Conservation (phyloP, 2,797 vertebrate species). For the Xiphophorus birchmanni region DNA sequence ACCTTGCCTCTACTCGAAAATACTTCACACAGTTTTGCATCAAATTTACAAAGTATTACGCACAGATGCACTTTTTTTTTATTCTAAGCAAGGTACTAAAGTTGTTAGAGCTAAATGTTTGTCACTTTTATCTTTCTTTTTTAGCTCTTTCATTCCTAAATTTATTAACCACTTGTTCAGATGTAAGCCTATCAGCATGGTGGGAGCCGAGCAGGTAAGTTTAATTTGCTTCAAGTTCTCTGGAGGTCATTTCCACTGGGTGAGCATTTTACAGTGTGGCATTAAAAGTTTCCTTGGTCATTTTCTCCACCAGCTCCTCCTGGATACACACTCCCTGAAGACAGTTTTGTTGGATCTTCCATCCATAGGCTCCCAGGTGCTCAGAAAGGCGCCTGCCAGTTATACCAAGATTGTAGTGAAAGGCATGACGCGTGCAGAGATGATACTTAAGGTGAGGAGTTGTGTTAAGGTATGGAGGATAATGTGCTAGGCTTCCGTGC, state of each 20-base stretch:
- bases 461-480: neutral
- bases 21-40: conserved; percentile 99
- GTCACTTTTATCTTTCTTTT: conserved; percentile 39
- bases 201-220: conserved; percentile 97
- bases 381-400: conserved; percentile 96
- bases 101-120: conserved; percentile 22
- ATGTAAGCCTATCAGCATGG: conserved; percentile 99
- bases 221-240: neutral
- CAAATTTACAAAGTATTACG: conserved; percentile 94
- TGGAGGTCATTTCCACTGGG: neutral
- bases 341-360: conserved; percentile 95
- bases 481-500: neutral
- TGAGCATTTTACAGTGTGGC: neutral
- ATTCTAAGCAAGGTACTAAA: neutral
- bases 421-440: conserved; percentile 99
- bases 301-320: conserved; percentile 85
- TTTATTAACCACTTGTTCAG: conserved; percentile 99
- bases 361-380: conserved; percentile 97
- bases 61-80: neutral
- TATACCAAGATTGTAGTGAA: conserved; percentile 99
- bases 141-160: conserved; percentile 97
- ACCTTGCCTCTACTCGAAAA: conserved; percentile 95
- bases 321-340: conserved; percentile 98
- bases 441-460: conserved; percentile 97
- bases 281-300: conserved; percentile 2